Evolutionary conservation across 2,888 invertebrate genomes (phyloP).

Genomic region (Geophilus truncorum): DNA sequence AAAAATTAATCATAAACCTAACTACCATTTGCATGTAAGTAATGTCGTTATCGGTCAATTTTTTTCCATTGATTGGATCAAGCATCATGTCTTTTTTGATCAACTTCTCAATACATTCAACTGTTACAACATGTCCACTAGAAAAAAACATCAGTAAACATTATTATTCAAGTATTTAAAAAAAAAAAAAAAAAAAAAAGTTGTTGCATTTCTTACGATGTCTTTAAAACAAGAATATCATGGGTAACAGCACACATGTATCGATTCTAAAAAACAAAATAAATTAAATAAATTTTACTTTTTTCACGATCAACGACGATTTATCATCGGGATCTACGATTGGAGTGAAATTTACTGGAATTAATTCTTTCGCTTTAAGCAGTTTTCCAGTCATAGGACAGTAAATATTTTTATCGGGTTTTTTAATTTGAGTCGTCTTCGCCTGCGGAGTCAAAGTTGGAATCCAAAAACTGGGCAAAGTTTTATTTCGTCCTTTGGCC

Average conservation of each 20-base stretch:
- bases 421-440: constrained; percentile 3
- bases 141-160: too few species aligned
- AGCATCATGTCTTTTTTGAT: constrained; percentile 96
- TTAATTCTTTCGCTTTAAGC: constrained; percentile 84
- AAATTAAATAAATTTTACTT: constrained; percentile 51
- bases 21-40: constrained; percentile 79
- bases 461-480: constrained; percentile 30
- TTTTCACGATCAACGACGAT: constrained; percentile 77
- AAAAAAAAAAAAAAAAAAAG: constrained; percentile 30
- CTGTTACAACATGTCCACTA: constrained; percentile 90
- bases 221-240: constrained; percentile 83
- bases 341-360: constrained; percentile 85
- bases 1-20: too few species aligned
- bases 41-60: constrained; percentile 82
- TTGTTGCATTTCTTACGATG: constrained; percentile 61
- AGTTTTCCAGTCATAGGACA: constrained; percentile 82
- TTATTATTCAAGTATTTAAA: constrained; percentile 49
- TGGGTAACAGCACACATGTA: constrained; percentile 98
- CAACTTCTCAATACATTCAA: constrained; percentile 93
- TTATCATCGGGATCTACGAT: constrained; percentile 83
- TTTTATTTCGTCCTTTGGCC: not conserved
- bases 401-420: constrained; percentile 60
- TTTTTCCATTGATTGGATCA: constrained; percentile 83
- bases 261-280: constrained; percentile 54
- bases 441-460: not conserved